A percentile compares a stretch with the other conserved stretches of the same genome.
phyloP scores from a whole-genome alignment of 2,113 vertebrate species.

The Serilophus lunatus region DNA sequence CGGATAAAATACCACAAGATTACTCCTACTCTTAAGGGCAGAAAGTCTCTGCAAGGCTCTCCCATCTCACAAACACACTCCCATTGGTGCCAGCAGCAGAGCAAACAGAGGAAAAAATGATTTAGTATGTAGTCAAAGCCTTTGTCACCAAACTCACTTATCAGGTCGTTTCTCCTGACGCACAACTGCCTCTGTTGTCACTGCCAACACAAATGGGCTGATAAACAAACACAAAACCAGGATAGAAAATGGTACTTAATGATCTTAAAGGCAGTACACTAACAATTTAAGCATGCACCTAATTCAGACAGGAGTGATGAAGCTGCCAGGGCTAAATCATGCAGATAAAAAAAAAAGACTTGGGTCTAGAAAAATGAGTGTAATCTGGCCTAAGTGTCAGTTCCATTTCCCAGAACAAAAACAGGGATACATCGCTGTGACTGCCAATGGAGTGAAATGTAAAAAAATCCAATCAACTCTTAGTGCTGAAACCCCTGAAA shows the following conservation, averaged over 20 bases:
- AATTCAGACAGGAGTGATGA: not conserved
- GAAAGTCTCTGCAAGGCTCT: not conserved
- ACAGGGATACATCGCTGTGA: not conserved
- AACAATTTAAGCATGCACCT: not conserved
- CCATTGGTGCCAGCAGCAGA: not conserved
- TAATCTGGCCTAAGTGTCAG: not conserved
- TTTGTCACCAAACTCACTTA: not conserved
- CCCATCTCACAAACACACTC: not conserved
- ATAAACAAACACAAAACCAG: conserved; percentile 24
- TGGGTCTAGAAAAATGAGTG: conserved; percentile 18
- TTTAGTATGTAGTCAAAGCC: not conserved
- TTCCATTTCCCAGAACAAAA: not conserved
- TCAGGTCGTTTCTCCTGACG: not conserved
- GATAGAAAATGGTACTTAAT: not conserved
- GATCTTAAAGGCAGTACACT: not conserved
- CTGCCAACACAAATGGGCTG: conserved; percentile 6
- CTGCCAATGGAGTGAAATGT: conserved; percentile 1
- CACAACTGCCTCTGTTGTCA: conserved; percentile 23
- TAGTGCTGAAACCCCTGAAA: not conserved
- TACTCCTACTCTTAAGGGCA: not conserved
- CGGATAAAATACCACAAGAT: not conserved
- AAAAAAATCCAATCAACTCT: not conserved
- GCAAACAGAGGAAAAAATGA: not conserved
- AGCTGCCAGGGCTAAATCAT: conserved; percentile 28
- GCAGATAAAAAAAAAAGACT: not conserved